Conservation (phyloP, 1,140 invertebrate genomes). For the Hycleus cichorii region DNA sequence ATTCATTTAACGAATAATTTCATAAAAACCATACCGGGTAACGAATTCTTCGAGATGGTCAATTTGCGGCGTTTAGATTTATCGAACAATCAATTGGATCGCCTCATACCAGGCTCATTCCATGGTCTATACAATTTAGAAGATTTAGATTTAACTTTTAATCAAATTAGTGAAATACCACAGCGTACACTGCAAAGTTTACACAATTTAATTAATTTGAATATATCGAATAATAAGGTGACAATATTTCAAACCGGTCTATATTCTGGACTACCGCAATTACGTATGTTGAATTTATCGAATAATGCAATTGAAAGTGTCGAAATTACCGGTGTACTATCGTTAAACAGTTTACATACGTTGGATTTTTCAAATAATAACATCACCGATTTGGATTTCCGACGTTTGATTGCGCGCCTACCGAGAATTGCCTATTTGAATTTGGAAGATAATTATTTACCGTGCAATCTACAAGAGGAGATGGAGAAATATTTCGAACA, state of each 20-base stretch:
- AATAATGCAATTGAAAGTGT: conserved; percentile 27
- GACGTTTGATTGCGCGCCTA: conserved; percentile 24
- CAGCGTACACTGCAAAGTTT: conserved; percentile 17
- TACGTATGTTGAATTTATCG: conserved; percentile 29
- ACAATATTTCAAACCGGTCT: conserved; percentile 23
- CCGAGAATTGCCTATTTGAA: conserved; percentile 29
- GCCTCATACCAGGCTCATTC: conserved; percentile 38
- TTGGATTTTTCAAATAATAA: conserved; percentile 35
- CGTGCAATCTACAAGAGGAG: conserved; percentile 34
- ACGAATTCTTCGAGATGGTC: conserved; percentile 22
- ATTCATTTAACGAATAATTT: conserved; percentile 32
- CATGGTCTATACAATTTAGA: conserved; percentile 27
- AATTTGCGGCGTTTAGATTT: conserved; percentile 27
- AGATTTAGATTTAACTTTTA: conserved; percentile 27
- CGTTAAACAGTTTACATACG: conserved; percentile 30
- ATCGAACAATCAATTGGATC: conserved; percentile 41
- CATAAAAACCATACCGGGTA: neutral
- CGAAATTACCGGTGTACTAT: conserved; percentile 29
- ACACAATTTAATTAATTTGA: conserved; percentile 19
- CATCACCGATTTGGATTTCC: conserved; percentile 33
- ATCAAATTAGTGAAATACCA: conserved; percentile 23
- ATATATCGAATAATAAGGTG: conserved; percentile 28
- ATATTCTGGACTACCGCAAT: conserved; percentile 29
- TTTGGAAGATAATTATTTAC: conserved; percentile 30
- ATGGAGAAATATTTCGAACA: conserved; percentile 31